Base-by-base conservation (phyloP, 2,888 invertebrate genomes). In the Lamproptera curius region DNA sequence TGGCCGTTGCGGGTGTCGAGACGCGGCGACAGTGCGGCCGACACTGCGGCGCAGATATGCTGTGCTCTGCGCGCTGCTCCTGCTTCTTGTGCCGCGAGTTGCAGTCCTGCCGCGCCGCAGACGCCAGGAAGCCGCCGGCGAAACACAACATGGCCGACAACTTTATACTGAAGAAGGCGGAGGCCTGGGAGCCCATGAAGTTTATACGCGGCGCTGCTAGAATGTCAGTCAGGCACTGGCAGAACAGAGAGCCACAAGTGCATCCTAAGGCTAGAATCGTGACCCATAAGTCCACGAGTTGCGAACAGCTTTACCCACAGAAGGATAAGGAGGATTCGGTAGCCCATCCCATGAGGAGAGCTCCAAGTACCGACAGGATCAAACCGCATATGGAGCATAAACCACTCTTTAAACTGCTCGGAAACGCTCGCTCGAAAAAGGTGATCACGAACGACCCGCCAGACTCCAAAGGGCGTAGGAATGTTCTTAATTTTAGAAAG, bases 71-170 rank as follows among this genome's bases (percentile, higher is more conserved):
- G 87, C 91, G 93, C 63, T 94, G 94, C 77, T 88, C 88, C 62
- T 94, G 94, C 80, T 90, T 92, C 68, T 88, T 94, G 67, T 94
- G 94, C 74, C 90, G 92, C 57, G 93, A 94, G 73, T 78, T 94
- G 62, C 91, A 90, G 62, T 90, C 90, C 60, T 91, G 89, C 70
- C 90, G 89, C 56, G 89, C 89, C 54, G 84, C 85, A 11, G 85
- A 85, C 58, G 75, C 82, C 41, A 73, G 83, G 56, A 86, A 81
- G 70, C 84, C 79, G 39, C 83, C 72, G 55, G 67, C 67, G 60
- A 81, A 75, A 69, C 69, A 77, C 56, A 73, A 69, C 61, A 82
- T 81, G 80, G 72, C 82, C 54, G 86, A 86, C 61, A 87, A 89
- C 61, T 90, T 90, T 63, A 90, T 91, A 52, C 79, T 91, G 36